phyloP scores from a whole-genome alignment of 1,140 invertebrate species.

The Sesamia nonagrioides region DNA sequence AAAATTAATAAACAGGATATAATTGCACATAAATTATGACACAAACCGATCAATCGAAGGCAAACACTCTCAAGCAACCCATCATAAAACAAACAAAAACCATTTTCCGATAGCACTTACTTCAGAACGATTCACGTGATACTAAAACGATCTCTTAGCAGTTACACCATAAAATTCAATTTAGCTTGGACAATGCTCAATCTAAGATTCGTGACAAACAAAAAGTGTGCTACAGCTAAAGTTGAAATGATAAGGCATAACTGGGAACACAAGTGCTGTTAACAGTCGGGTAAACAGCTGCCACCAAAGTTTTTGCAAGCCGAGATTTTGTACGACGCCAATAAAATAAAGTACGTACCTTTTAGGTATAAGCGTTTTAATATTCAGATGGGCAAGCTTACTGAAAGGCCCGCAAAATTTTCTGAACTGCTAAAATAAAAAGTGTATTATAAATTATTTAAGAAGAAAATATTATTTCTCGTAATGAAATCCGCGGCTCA shows the following conservation, averaged over 20 bases:
- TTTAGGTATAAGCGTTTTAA: slow-evolving; percentile 23
- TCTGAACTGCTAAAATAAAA: neutral
- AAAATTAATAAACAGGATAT: no score
- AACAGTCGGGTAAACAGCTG: slow-evolving; percentile 31
- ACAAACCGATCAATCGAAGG: neutral
- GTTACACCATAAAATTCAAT: slow-evolving; percentile 7
- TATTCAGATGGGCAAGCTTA: slow-evolving; percentile 31
- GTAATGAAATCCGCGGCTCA: slow-evolving; percentile 14
- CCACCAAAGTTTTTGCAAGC: slow-evolving; percentile 39
- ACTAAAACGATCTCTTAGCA: neutral
- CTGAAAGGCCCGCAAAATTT: neutral
- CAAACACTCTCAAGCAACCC: neutral
- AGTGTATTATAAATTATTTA: neutral
- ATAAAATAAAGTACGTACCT: slow-evolving; percentile 37
- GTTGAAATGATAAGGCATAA: slow-evolving; percentile 45
- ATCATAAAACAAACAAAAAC: slow-evolving; percentile 4
- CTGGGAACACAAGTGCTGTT: slow-evolving; percentile 29
- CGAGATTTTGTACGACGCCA: slow-evolving; percentile 22
- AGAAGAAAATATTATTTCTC: slow-evolving; percentile 19
- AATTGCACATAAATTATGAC: slow-evolving; percentile 2
- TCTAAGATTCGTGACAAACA: slow-evolving; percentile 20
- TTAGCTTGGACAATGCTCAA: neutral
- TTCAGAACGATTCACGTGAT: neutral
- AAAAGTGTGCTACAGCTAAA: slow-evolving; percentile 29
- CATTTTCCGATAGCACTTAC: slow-evolving; percentile 37